Conservation (phyloP, 2,113 vertebrate genomes). For the Pedetes capensis region DNA sequence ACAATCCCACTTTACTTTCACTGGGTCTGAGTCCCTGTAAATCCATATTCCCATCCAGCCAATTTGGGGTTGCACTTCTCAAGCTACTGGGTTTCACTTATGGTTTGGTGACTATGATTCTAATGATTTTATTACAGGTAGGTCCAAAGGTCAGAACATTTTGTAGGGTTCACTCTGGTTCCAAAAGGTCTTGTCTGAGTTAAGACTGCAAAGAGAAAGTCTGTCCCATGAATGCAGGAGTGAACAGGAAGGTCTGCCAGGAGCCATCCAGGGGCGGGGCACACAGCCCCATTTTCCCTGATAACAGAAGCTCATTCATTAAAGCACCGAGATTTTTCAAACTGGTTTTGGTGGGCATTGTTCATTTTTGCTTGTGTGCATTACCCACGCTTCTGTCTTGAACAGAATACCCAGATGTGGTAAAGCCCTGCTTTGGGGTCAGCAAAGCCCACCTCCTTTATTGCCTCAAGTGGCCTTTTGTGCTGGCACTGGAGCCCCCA, state of each 20-base stretch:
- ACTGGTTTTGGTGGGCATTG: background rate
- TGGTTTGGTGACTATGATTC: slow-evolving; percentile 25
- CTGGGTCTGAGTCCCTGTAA: background rate
- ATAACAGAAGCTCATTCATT: accelerated
- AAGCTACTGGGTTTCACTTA: slow-evolving; percentile 33
- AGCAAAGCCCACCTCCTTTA: accelerated
- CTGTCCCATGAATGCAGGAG: background rate
- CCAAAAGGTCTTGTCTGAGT: background rate
- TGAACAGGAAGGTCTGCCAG: background rate
- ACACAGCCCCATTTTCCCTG: background rate
- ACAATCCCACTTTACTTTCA: background rate
- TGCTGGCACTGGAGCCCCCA: background rate
- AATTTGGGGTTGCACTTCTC: background rate
- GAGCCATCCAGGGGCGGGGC: background rate
- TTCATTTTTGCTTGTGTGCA: background rate
- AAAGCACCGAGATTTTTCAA: background rate
- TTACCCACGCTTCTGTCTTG: background rate
- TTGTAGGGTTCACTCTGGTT: slow-evolving; percentile 19
- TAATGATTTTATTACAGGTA: slow-evolving; percentile 60
- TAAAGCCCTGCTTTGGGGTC: background rate
- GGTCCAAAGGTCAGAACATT: background rate
- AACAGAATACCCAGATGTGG: background rate
- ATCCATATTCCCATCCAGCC: background rate
- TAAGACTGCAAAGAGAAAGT: background rate
- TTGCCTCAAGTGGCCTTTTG: accelerated